Conservation (phyloP, 2,888 invertebrate genomes). For the Lasioglossum oenotherae region DNA sequence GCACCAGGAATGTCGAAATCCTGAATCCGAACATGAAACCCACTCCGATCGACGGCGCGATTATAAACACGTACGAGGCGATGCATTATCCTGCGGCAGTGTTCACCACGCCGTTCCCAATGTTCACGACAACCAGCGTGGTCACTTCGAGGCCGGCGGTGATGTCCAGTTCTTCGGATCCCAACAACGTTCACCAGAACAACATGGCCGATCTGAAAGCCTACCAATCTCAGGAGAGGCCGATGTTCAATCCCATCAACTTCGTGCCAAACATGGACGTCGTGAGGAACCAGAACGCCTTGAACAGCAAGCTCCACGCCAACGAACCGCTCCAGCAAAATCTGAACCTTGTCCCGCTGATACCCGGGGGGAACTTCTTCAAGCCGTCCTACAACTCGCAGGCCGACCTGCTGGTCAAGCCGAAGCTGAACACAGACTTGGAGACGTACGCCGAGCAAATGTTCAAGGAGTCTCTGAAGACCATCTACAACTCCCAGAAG, state of each 20-base stretch:
- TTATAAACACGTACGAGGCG: slow-evolving; percentile 71
- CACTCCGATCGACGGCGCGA: slow-evolving; percentile 71
- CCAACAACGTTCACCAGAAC: slow-evolving; percentile 72
- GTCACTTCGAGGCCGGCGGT: slow-evolving; percentile 71
- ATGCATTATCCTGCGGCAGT: slow-evolving; percentile 76
- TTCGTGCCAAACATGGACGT: slow-evolving; percentile 81
- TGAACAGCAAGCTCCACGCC: slow-evolving; percentile 75
- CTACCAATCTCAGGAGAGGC: slow-evolving; percentile 66
- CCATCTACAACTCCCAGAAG: slow-evolving; percentile 82
- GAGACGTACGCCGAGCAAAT: slow-evolving; percentile 82
- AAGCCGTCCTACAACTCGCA: slow-evolving; percentile 75
- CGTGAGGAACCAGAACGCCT: slow-evolving; percentile 77
- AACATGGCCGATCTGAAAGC: slow-evolving; percentile 61
- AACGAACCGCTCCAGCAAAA: slow-evolving; percentile 74
- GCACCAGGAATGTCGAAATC: slow-evolving; percentile 80
- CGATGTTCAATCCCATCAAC: slow-evolving; percentile 80
- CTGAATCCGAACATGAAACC: slow-evolving; percentile 80
- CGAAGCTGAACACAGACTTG: slow-evolving; percentile 78
- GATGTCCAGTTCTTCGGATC: slow-evolving; percentile 59
- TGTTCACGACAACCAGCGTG: slow-evolving; percentile 77
- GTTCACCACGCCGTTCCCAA: slow-evolving; percentile 81
- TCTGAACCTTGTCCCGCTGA: slow-evolving; percentile 78
- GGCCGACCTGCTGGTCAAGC: slow-evolving; percentile 75
- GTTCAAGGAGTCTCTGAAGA: slow-evolving; percentile 82
- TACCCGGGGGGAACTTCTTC: slow-evolving; percentile 81